Conservation (phyloP, 2,113 vertebrate genomes). For the Varanus komodoensis region DNA sequence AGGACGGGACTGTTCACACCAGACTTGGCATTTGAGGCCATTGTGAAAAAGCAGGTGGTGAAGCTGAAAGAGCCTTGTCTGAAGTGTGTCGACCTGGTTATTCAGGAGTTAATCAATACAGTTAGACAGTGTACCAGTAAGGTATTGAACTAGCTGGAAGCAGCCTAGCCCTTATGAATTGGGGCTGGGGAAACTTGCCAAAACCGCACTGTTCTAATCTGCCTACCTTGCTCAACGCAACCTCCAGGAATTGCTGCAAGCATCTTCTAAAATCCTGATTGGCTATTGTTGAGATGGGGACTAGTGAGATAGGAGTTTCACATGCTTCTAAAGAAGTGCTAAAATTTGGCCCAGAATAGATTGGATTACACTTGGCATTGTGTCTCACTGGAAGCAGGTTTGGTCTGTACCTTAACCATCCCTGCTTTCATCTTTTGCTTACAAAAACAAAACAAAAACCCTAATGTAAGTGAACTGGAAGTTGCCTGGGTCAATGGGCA, state of each 20-base stretch:
- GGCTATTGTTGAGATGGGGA: not conserved
- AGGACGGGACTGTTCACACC: slow-evolving; percentile 98
- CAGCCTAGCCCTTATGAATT: slow-evolving; percentile 23
- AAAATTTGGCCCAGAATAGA: not conserved
- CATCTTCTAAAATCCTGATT: not conserved
- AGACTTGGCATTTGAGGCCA: slow-evolving; percentile 97
- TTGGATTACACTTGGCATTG: not conserved
- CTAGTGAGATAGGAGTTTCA: not conserved
- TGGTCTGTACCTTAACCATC: not conserved
- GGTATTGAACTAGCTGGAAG: slow-evolving; percentile 81
- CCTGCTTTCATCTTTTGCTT: not conserved
- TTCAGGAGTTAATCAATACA: slow-evolving; percentile 92
- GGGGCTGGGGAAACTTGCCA: slow-evolving; percentile 52
- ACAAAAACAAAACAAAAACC: not conserved
- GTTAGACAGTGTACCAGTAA: slow-evolving; percentile 93
- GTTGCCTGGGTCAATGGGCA: slow-evolving; percentile 34
- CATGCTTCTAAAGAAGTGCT: not conserved
- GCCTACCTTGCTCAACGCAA: slow-evolving; percentile 13
- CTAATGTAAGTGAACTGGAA: not conserved
- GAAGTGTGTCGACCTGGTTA: slow-evolving; percentile 96
- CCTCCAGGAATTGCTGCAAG: not conserved
- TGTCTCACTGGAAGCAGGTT: not conserved
- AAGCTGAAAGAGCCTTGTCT: slow-evolving; percentile 98
- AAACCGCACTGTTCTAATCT: slow-evolving; percentile 28
- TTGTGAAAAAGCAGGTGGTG: slow-evolving; percentile 98